These are phyloP conservation scores for Ceramica pisi DNA, from an alignment of 2,888 invertebrate genomes.

Conservation along the genomic window DNA sequence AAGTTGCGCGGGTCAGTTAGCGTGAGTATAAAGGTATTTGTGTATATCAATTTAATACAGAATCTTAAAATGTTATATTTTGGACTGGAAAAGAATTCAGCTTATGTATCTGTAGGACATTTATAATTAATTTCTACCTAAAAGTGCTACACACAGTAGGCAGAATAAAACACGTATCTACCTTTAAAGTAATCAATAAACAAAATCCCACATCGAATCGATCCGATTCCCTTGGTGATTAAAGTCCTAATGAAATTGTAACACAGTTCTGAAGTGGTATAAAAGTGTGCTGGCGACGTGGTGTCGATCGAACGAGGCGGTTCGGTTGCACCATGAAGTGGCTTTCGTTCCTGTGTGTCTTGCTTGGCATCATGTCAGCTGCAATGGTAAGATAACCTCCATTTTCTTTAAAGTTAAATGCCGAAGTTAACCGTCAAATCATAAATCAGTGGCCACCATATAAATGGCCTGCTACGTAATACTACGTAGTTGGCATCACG, in stretches of 20 bases:
- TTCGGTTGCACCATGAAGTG: constrained; percentile 75
- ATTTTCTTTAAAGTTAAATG: background rate
- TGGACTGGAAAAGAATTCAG: no score
- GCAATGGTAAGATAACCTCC: constrained; percentile 23
- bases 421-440: no score
- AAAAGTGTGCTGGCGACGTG: constrained; percentile 54
- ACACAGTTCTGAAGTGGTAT: constrained; percentile 60
- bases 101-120: no score
- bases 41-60: no score
- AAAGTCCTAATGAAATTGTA: constrained; percentile 57
- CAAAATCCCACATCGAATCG: constrained; percentile 43
- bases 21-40: no score
- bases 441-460: no score
- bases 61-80: no score
- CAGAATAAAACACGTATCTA: background rate
- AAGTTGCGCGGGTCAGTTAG: no score
- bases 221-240: constrained; percentile 55
- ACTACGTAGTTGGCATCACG: no score
- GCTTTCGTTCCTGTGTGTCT: constrained; percentile 70
- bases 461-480: no score
- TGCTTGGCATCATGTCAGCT: constrained; percentile 72
- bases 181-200: constrained; percentile 22
- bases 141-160: background rate
- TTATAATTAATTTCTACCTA: no score
- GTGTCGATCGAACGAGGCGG: constrained; percentile 24